A percentile compares a stretch with the other conserved stretches of the same genome.
Conservation (phyloP, 2,797 vertebrate genomes). For the Glyptemys insculpta region DNA sequence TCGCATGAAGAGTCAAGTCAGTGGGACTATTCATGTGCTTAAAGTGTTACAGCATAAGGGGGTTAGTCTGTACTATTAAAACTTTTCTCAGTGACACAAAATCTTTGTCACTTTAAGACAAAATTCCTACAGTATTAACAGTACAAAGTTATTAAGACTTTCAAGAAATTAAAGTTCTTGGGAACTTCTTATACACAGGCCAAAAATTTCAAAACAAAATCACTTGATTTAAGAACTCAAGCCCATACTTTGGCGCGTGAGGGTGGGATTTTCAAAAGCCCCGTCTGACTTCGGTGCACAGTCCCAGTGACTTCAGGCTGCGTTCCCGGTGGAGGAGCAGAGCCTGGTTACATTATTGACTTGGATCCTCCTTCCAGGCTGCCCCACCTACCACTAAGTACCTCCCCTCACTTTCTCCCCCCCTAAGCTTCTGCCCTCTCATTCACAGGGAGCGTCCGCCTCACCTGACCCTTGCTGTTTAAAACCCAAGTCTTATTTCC, state of each 20-base stretch:
- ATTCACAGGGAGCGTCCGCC: neutral
- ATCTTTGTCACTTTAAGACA: neutral
- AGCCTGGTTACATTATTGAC: conserved; percentile 54
- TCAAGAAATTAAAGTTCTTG: neutral
- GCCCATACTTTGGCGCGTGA: neutral
- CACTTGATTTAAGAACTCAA: neutral
- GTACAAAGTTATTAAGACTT: neutral
- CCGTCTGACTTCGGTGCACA: conserved; percentile 12
- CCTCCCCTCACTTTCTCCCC: neutral
- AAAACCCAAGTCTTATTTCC: neutral
- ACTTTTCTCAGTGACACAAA: neutral
- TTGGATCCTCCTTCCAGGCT: neutral
- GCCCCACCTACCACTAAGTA: neutral
- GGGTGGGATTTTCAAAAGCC: neutral
- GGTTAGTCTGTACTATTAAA: neutral
- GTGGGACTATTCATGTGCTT: neutral
- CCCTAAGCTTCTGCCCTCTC: neutral
- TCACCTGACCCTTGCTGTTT: neutral
- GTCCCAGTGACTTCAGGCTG: conserved; percentile 48
- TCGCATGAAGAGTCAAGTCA: neutral
- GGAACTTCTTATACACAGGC: neutral
- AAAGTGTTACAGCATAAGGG: neutral
- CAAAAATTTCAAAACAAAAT: neutral
- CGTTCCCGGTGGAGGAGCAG: neutral
- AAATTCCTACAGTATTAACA: neutral